Evolutionary conservation across 2,888 invertebrate genomes (phyloP), one percentile per base, ranked within the genome.

Genomic region (Isoperla grammatica): DNA sequence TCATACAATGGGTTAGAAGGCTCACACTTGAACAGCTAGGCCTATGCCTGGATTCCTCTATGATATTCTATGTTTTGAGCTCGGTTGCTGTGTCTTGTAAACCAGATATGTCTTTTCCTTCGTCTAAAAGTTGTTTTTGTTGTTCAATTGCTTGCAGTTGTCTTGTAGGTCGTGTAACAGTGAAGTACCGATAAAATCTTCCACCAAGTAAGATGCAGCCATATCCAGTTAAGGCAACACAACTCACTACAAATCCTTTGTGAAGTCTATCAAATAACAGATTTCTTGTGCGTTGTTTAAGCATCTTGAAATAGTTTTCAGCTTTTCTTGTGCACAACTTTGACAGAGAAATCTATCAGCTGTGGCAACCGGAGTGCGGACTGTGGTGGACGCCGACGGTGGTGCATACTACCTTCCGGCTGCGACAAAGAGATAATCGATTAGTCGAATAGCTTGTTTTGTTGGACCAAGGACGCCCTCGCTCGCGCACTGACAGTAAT

Each of bases 181-280:
- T 76, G 59, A 78, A 74, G 67, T 81, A 80, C 53, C 76, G 70
- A 65, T 79, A 76, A 59, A 74, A 75, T 59, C 79, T 74, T 64
- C 73, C 64, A 35, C 79, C 79, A 12, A 80, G 64, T 46, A 79
- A 64, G 48, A 72, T 71, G 23, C 75, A 73, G 42, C 80, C 81
- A 67, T 76, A 78, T 1, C 78, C 57, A 15, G 83, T 82, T 8
- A 81, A 71, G 4, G 78, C 82, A 40, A 82, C 70, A 67, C 82
- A 82, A 15, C 76, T 71, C 35, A 72, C 72, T 1, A 83, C 83
- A 46, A 78, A 75, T 19, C 80, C 80, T 68, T 76, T 78, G 67
- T 83, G 83, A 35, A 82, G 66, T 63, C 71, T 74, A 65, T 82
- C 78, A 23, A 80, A 57, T 17, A 79, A 63, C 13, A 69, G 60